Evolutionary conservation across 2,113 vertebrate genomes (phyloP).

Genomic region (Oophaga pumilio): DNA sequence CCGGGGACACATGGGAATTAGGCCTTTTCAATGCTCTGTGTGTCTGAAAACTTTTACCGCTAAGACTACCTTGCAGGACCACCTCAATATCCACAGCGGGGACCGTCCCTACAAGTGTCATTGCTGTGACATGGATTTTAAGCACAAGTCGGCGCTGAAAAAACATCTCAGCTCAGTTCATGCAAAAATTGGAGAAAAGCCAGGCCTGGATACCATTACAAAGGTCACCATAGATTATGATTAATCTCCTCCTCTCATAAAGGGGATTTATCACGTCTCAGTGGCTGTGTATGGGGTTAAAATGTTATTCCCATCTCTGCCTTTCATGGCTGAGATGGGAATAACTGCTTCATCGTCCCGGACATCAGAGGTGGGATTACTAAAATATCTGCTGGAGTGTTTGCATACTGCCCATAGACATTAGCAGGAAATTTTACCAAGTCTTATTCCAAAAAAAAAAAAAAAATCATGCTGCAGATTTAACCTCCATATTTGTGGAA

Average conservation of each 20-base stretch:
- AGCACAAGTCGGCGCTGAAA: conserved; percentile 81
- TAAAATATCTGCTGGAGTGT: too few relatives aligned
- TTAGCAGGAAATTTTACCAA: too few relatives aligned
- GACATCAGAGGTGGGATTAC: neutral
- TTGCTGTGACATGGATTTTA: conserved; percentile 82
- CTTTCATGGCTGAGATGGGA: neutral
- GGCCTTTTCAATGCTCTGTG: conserved; percentile 84
- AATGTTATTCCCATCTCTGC: neutral
- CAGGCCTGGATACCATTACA: conserved; percentile 68
- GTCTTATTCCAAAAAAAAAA: too few relatives aligned
- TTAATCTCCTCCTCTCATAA: conserved; percentile 46
- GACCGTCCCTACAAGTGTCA: conserved; percentile 78
- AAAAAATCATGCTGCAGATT: too few relatives aligned
- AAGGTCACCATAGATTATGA: conserved; percentile 73
- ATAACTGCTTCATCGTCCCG: neutral
- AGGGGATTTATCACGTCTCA: neutral
- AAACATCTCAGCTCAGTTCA: conserved; percentile 83
- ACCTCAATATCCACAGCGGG: conserved; percentile 84
- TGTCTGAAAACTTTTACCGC: conserved; percentile 86
- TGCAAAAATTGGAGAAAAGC: conserved; percentile 74
- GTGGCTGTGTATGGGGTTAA: neutral
- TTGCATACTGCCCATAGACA: too few relatives aligned
- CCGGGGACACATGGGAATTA: conserved; percentile 79
- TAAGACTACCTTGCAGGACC: conserved; percentile 83
- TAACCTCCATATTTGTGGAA: too few relatives aligned